Evolutionary conservation across 30 jellyfish, hydroid and myxozoan genomes (phyloP).

Genomic region (Nemopilema nomurai): DNA sequence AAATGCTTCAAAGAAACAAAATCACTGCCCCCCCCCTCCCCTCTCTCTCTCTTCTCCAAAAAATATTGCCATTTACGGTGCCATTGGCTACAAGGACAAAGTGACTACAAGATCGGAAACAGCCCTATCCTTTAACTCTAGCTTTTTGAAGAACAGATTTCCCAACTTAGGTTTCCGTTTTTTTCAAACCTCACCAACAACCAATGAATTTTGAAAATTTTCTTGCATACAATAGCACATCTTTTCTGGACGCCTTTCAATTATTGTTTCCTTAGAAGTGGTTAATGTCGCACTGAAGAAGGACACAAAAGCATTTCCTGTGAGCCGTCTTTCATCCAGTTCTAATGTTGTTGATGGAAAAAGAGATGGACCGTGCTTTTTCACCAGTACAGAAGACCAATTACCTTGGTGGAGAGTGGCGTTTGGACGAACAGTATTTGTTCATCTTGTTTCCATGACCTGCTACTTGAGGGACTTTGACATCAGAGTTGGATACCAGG

Average conservation of each 20-base stretch:
- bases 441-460: background rate
- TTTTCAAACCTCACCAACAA: background rate
- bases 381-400: background rate
- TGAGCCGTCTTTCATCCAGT: background rate
- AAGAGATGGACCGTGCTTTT: background rate
- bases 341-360: background rate
- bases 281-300: background rate
- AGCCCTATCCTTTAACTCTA: too few species aligned
- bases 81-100: too few species aligned
- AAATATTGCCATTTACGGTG: too few species aligned
- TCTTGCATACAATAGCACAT: too few species aligned
- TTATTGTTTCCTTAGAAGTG: background rate
- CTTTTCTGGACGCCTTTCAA: too few species aligned
- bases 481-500: background rate
- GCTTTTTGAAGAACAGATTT: too few species aligned
- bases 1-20: too few species aligned
- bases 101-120: too few species aligned
- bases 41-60: too few species aligned
- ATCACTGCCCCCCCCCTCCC: too few species aligned
- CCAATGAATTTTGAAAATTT: background rate
- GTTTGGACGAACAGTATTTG: background rate
- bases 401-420: background rate
- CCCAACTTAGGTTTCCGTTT: too few species aligned
- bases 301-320: background rate
- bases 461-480: background rate